phyloP scores from a whole-genome alignment of 2,797 vertebrate species.

The Leptatherina wallacei region DNA sequence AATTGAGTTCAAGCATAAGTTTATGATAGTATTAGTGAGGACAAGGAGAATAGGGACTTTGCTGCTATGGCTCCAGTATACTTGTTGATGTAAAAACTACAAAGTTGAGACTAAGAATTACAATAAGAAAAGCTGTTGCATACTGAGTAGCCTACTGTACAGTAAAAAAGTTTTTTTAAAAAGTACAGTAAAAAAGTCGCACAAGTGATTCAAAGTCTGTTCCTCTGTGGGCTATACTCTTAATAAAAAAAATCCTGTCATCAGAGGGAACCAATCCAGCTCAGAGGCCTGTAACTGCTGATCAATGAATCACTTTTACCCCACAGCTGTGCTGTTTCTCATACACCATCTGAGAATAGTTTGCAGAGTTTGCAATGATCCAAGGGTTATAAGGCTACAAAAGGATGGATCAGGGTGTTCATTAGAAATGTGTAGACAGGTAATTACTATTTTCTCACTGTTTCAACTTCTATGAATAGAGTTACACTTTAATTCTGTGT shows the following conservation, averaged over 20 bases:
- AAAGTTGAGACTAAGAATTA: neutral
- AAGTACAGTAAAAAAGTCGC: neutral
- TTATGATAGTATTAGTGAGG: neutral
- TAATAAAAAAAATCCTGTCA: neutral
- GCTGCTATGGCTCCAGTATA: neutral
- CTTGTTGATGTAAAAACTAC: neutral
- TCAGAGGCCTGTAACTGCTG: conserved; percentile 2
- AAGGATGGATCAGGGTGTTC: neutral
- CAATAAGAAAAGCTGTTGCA: conserved; percentile 5
- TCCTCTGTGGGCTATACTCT: neutral
- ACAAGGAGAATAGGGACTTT: neutral
- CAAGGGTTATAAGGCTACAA: neutral
- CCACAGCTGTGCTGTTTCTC: conserved; percentile 1
- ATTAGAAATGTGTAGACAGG: neutral
- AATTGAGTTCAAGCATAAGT: neutral
- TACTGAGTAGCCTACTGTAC: neutral
- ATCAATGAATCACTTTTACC: neutral
- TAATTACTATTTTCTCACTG: neutral
- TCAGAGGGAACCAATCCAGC: neutral
- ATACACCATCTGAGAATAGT: neutral
- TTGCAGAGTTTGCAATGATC: neutral
- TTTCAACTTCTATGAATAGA: neutral
- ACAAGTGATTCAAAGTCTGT: neutral
- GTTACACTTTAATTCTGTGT: neutral
- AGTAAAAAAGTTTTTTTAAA: neutral